Conservation (phyloP, 2,888 invertebrate genomes). For the Calameuta idolon region DNA sequence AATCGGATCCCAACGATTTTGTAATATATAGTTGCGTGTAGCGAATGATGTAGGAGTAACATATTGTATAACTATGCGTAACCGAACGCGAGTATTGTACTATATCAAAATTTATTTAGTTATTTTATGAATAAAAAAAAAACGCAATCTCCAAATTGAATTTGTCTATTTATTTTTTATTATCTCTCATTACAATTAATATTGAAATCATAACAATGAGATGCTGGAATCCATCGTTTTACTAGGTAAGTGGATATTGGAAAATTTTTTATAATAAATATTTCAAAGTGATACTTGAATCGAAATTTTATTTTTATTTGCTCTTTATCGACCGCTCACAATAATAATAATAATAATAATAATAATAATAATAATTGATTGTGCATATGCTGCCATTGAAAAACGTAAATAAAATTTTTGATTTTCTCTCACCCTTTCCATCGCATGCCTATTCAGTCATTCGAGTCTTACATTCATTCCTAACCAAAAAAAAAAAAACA, state of each 20-base stretch:
- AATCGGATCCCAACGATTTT: constrained; percentile 51
- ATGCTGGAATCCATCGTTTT: background rate
- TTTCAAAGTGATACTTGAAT: background rate
- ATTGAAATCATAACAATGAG: background rate
- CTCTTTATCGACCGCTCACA: constrained; percentile 28
- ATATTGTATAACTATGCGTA: constrained; percentile 41
- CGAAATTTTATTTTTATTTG: constrained; percentile 27
- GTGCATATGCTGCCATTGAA: constrained; percentile 37
- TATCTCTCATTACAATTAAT: constrained; percentile 6
- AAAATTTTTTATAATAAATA: background rate
- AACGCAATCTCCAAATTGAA: constrained; percentile 24
- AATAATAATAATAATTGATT: constrained; percentile 39
- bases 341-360: constrained; percentile 8
- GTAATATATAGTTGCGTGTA: constrained; percentile 47
- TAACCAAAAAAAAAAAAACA: constrained; percentile 27
- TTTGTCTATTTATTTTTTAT: background rate
- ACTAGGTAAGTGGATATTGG: background rate
- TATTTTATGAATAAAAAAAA: constrained; percentile 52
- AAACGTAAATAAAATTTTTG: constrained; percentile 34
- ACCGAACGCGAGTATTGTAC: constrained; percentile 50
- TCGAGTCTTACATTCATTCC: constrained; percentile 27
- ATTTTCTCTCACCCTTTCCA: constrained; percentile 24
- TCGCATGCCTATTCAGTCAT: constrained; percentile 11
- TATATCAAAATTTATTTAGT: constrained; percentile 58
- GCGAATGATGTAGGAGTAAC: constrained; percentile 33